Evolutionary conservation across 2,113 vertebrate genomes (phyloP).

Genomic region (Sciurus niger): DNA sequence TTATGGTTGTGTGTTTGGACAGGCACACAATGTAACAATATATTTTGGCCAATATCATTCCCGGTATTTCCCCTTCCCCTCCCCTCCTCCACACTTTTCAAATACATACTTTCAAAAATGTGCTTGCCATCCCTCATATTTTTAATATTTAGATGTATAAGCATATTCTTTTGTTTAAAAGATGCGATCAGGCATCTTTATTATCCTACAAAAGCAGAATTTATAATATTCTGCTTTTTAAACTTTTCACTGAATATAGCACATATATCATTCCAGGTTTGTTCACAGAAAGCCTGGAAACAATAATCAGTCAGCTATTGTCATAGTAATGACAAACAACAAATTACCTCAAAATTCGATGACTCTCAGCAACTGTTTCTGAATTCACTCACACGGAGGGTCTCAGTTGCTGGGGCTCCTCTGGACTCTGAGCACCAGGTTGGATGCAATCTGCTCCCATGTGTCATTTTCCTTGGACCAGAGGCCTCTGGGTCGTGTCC

Average conservation of each 20-base stretch:
- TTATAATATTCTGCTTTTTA: conserved; percentile 15
- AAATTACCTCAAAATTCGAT: background rate
- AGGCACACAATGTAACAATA: too few relatives aligned
- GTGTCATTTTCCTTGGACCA: background rate
- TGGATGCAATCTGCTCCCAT: background rate
- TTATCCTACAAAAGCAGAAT: conserved; percentile 18
- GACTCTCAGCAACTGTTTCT: background rate
- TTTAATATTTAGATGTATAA: background rate
- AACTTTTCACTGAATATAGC: background rate
- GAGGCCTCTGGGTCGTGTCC: background rate
- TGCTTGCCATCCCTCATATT: background rate
- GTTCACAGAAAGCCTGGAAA: background rate
- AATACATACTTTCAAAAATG: conserved; percentile 17
- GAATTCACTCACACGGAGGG: background rate
- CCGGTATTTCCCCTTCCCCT: too few relatives aligned
- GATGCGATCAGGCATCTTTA: background rate
- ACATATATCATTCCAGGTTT: background rate
- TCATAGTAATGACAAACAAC: background rate
- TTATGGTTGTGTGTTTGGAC: too few relatives aligned
- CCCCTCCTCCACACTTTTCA: background rate
- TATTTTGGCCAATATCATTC: too few relatives aligned
- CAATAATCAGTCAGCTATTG: background rate
- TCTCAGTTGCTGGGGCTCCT: background rate
- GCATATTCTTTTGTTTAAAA: conserved; percentile 16
- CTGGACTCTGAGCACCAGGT: background rate